Evolutionary conservation across 1,140 invertebrate species (phyloP).

Genomic region (Episyrphus balteatus): DNA sequence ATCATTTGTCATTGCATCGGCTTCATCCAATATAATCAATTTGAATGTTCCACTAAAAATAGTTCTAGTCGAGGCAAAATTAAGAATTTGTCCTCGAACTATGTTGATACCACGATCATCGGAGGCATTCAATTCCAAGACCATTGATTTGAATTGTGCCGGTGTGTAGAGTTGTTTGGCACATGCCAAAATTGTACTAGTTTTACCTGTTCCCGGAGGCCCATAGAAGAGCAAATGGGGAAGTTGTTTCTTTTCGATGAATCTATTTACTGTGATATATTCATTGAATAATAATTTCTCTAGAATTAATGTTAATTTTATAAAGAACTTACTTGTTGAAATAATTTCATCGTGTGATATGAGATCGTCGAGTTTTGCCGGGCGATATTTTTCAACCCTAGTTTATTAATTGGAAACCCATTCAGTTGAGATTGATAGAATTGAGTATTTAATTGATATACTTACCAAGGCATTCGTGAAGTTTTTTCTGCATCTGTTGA

Average conservation of each 20-base stretch:
- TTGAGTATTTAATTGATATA: not conserved
- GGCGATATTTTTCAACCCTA: conserved; percentile 98
- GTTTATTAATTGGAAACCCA: not conserved
- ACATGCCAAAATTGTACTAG: conserved; percentile 94
- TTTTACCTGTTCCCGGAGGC: conserved; percentile 97
- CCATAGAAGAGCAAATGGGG: conserved; percentile 98
- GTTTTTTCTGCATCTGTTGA: conserved; percentile 9
- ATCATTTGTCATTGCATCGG: conserved; percentile 99
- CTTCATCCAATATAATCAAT: conserved; percentile 97
- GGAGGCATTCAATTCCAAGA: conserved; percentile 93
- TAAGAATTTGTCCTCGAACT: conserved; percentile 90
- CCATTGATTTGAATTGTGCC: conserved; percentile 53
- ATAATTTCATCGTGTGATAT: conserved; percentile 97
- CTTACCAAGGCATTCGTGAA: conserved; percentile 25
- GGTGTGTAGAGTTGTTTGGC: conserved; percentile 86
- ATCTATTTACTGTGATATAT: conserved; percentile 72
- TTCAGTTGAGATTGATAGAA: not conserved
- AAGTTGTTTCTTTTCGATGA: conserved; percentile 83
- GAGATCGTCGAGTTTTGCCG: conserved; percentile 77
- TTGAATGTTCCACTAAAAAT: conserved; percentile 93
- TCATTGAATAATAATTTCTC: not conserved
- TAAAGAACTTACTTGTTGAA: conserved; percentile 69
- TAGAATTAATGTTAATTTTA: too few species aligned
- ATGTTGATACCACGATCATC: conserved; percentile 98
- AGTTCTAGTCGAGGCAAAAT: conserved; percentile 94